Percentiles rank a stretch among this genome's conserved stretches.
Conservation (phyloP, 2,113 vertebrate species). For the Labeo rohita region DNA sequence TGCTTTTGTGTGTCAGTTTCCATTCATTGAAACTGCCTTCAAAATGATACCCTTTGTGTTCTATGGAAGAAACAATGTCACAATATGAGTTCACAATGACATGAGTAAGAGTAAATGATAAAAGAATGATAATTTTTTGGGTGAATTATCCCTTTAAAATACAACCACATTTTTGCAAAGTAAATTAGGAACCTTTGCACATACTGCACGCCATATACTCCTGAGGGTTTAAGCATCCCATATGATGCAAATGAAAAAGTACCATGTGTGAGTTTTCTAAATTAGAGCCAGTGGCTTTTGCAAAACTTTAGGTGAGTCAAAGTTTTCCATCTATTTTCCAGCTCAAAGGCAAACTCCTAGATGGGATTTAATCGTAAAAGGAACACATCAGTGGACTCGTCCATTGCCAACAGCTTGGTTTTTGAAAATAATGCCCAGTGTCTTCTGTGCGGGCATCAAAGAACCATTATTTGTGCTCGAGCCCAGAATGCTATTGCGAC, state of each 20-base stretch:
- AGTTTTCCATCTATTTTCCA: background rate
- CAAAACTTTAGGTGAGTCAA: background rate
- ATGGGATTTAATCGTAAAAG: background rate
- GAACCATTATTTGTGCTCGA: background rate
- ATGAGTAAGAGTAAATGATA: background rate
- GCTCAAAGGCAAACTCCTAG: conserved; percentile 6
- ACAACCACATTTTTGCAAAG: conserved; percentile 19
- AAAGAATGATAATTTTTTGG: background rate
- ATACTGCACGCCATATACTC: background rate
- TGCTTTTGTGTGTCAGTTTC: background rate
- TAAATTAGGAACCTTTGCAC: background rate
- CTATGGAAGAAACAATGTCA: background rate
- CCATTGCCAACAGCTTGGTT: background rate
- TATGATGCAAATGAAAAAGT: background rate
- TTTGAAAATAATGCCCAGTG: background rate
- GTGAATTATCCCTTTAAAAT: background rate
- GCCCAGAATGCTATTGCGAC: conserved; percentile 2
- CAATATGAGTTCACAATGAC: background rate
- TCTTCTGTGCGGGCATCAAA: background rate
- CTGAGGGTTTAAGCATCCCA: background rate
- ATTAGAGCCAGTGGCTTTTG: background rate
- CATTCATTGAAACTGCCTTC: background rate
- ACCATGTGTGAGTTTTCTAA: conserved; percentile 26
- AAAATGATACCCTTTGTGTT: background rate
- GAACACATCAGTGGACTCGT: background rate